Base-by-base conservation (phyloP, 2,888 invertebrate species). In the Sinopyrophorus schimmeli region DNA sequence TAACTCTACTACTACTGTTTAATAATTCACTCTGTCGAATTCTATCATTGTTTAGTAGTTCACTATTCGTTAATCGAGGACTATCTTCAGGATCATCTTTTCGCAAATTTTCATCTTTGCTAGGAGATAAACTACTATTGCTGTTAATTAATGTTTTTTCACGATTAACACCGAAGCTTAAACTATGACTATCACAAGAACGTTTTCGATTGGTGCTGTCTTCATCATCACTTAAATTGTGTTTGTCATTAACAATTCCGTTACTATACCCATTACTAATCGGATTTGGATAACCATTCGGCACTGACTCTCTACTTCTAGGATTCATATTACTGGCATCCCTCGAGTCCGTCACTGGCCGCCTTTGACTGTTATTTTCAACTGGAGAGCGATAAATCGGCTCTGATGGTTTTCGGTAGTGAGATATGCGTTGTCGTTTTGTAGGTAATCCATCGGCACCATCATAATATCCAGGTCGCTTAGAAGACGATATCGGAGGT, bases 401-500 rank as follows among this genome's bases (percentile, higher is more conserved):
- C 61, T 70, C 66, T 69, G 78, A 71, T 14, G 79, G 81, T 65
- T 86, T 84, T 61, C 80, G 82, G 70, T 86, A 89, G 76, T 88
- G 88, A 69, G 93, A 92, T 73, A 94, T 91, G 69, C 94, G 84
- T 70, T 83, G 89, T 74, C 88, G 87, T 76, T 94, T 93, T 49
- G 77, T 79, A 21, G 75, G 80, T 63, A 73, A 76, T 60, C 78
- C 80, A 68, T 80, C 76, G 64, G 74, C 74, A 65, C 80, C 75
- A 60, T 82, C 82, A 61, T 78, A 80, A 64, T 79, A 80, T 26
- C 80, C 81, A 39, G 84, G 82, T 69, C 83, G 77, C 41, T 79
- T 78, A 23, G 80, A 79, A 52, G 78, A 79, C 59, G 75, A 66
- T 39, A 79, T 71, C 46, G 76, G 70, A 7, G 58, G 57, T 16